Conservation (phyloP, 1,140 invertebrate species). For the Drosophila kepulauana region DNA sequence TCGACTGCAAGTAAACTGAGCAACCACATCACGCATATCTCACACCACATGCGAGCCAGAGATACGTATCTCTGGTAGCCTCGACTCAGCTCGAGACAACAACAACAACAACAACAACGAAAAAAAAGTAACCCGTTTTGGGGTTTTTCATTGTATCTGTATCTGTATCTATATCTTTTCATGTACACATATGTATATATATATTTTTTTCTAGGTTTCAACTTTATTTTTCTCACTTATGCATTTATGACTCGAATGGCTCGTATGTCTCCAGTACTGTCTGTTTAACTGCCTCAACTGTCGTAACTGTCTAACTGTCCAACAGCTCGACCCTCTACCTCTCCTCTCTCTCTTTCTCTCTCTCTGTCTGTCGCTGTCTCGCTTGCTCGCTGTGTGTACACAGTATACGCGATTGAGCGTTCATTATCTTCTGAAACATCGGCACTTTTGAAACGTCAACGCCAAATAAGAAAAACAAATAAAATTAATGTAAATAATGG, state of each 20-base stretch:
- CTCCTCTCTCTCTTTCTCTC: neutral
- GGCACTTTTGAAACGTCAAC: conserved; percentile 82
- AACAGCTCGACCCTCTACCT: conserved; percentile 22
- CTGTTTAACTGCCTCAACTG: conserved; percentile 41
- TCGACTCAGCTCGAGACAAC: conserved; percentile 6
- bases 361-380: neutral
- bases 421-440: conserved; percentile 83
- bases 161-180: conserved; percentile 26
- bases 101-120: neutral
- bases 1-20: conserved; percentile 7
- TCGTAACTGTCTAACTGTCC: conserved; percentile 39
- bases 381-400: neutral
- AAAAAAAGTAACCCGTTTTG: conserved; percentile 49
- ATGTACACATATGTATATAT: conserved; percentile 5
- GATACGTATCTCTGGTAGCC: conserved; percentile 43
- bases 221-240: conserved; percentile 57
- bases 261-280: conserved; percentile 27
- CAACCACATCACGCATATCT: conserved; percentile 33
- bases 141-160: conserved; percentile 40
- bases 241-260: conserved; percentile 44
- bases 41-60: conserved; percentile 20
- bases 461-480: conserved; percentile 83
- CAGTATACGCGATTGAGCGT: conserved; percentile 65
- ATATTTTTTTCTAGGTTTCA: conserved; percentile 37
- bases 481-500: conserved; percentile 84